Percentiles rank a stretch among this genome's conserved stretches.
Conservation (phyloP, 2,888 invertebrate genomes). For the Pycnomerus fuliginosus region DNA sequence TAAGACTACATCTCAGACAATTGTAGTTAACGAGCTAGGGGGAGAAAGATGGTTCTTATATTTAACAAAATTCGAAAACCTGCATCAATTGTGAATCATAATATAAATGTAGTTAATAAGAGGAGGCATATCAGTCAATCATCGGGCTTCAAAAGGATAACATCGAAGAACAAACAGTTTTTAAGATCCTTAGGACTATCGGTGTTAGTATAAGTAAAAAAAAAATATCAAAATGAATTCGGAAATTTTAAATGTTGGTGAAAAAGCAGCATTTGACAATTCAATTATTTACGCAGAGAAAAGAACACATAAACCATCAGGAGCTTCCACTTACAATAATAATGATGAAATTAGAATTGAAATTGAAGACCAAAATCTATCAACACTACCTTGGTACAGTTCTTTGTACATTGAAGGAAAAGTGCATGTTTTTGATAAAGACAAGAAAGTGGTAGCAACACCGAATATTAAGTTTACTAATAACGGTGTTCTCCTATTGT, state of each 20-base stretch:
- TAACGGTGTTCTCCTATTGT: constrained; percentile 22
- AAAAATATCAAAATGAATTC: constrained; percentile 1
- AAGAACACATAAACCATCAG: constrained; percentile 1
- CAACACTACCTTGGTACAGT: constrained; percentile 37
- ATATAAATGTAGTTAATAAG: constrained; percentile 2
- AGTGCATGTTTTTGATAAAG: constrained; percentile 18
- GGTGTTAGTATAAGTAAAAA: constrained; percentile 1
- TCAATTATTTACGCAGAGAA: constrained; percentile 1
- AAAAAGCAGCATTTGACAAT: neutral
- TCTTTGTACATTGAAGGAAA: constrained; percentile 26
- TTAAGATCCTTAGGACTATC: constrained; percentile 1
- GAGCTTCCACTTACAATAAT: constrained; percentile 3
- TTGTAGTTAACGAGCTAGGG: too few relatives aligned
- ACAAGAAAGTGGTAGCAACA: neutral
- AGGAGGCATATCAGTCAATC: neutral
- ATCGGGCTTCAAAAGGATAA: neutral
- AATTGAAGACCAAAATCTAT: constrained; percentile 37
- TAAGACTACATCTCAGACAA: too few relatives aligned
- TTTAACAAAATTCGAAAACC: constrained; percentile 6
- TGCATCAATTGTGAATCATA: constrained; percentile 6
- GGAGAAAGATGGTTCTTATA: too few relatives aligned
- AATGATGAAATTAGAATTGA: constrained; percentile 39
- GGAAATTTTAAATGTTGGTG: neutral
- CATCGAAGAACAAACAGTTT: neutral
- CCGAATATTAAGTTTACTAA: constrained; percentile 19